A percentile compares a stretch with the other conserved stretches of the same genome.
Evolutionary conservation across 53 echinoderm and acorn worm genomes (phyloP).

Genomic region (Henricia sp.): DNA sequence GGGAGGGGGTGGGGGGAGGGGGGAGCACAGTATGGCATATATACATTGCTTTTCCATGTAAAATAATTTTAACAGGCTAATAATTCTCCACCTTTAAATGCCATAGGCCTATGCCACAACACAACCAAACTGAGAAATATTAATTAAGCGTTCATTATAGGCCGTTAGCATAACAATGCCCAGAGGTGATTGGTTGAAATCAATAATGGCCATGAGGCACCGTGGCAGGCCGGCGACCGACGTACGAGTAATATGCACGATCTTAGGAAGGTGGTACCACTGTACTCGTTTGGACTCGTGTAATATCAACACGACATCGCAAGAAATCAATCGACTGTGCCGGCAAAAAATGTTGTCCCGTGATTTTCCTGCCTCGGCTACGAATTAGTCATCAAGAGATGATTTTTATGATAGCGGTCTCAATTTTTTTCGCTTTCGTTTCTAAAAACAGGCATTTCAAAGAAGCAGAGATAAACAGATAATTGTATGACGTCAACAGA

Average conservation of each 20-base stretch:
- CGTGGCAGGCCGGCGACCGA: background rate
- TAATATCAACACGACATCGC: background rate
- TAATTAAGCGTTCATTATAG: constrained; percentile 32
- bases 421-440: too few relatives aligned
- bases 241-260: too few relatives aligned
- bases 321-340: constrained; percentile 21
- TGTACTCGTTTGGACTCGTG: background rate
- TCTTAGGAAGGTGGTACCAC: too few relatives aligned
- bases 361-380: background rate
- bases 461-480: too few relatives aligned
- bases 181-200: constrained; percentile 4
- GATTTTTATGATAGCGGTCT: too few relatives aligned
- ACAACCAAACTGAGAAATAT: constrained; percentile 2
- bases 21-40: too few relatives aligned
- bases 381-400: constrained; percentile 18
- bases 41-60: too few relatives aligned
- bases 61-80: too few relatives aligned
- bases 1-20: too few relatives aligned
- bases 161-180: constrained; percentile 48
- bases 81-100: too few relatives aligned
- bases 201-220: constrained; percentile 12
- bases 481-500: too few relatives aligned
- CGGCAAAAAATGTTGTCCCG: background rate
- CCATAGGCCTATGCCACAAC: background rate
- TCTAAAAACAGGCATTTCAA: too few relatives aligned